Conservation (phyloP, 2,797 vertebrate genomes). For the Telmatherina bonti region DNA sequence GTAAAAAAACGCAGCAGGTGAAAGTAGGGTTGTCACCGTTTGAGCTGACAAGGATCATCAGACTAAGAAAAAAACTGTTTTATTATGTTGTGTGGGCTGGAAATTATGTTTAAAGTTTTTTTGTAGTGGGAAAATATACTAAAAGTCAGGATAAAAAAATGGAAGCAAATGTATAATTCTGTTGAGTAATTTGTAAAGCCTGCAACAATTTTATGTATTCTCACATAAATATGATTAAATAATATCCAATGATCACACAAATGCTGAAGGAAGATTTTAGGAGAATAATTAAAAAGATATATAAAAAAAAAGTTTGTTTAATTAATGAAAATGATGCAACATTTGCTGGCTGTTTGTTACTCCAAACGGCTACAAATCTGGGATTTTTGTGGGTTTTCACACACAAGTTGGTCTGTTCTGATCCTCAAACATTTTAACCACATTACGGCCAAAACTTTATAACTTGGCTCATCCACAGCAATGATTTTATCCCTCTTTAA, state of each 20-base stretch:
- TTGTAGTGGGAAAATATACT: neutral
- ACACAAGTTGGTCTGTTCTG: too few species aligned
- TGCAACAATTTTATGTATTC: too few species aligned
- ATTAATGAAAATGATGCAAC: neutral
- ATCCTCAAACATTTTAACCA: neutral
- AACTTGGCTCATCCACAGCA: neutral
- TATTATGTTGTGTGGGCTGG: neutral
- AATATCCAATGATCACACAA: neutral
- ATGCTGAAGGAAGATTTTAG: neutral
- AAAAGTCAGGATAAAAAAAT: too few species aligned
- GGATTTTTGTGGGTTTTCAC: neutral
- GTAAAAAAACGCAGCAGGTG: conserved; percentile 6
- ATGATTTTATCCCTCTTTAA: too few species aligned
- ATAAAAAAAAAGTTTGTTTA: neutral
- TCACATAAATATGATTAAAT: too few species aligned
- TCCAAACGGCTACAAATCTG: neutral
- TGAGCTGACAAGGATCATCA: neutral
- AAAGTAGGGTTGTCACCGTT: neutral
- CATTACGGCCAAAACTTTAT: neutral
- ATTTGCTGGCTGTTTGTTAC: too few species aligned
- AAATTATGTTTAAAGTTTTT: neutral
- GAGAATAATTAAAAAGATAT: neutral
- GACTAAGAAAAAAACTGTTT: neutral
- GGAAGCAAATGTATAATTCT: too few species aligned
- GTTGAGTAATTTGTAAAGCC: too few species aligned